These are phyloP conservation scores for Simalia tracyae DNA, from an alignment of 2,797 vertebrate genomes.

Conservation along the genomic window DNA sequence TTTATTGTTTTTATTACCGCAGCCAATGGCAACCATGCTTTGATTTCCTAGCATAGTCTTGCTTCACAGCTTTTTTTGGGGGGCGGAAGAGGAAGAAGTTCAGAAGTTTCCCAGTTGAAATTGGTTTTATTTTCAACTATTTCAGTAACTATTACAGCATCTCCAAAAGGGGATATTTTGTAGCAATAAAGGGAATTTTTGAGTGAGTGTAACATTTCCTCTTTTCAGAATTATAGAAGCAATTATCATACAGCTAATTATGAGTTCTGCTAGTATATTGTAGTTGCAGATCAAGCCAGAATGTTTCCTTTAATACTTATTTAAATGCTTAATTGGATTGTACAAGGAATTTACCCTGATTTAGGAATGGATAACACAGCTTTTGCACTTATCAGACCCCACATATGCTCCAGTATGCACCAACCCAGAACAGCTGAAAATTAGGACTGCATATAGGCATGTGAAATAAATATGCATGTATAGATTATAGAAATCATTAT, in stretches of 20 bases:
- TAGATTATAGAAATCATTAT: neutral
- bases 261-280: neutral
- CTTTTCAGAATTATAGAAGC: conserved; percentile 1
- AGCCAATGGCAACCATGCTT: neutral
- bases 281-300: neutral
- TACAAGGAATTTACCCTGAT: neutral
- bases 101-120: conserved; percentile 2
- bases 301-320: neutral
- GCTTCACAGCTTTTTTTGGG: neutral
- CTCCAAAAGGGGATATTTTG: conserved; percentile 16
- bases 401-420: neutral
- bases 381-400: neutral
- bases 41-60: neutral
- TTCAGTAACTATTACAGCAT: conserved; percentile 17
- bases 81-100: neutral
- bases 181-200: neutral
- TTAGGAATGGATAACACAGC: neutral
- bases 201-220: conserved; percentile 12
- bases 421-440: neutral
- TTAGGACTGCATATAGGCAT: neutral
- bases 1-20: neutral
- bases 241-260: neutral
- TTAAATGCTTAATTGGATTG: neutral
- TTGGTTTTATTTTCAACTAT: conserved; percentile 3
- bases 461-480: neutral